Base-by-base conservation (phyloP, 2,797 vertebrate genomes). In the Sebastes matsubarae region DNA sequence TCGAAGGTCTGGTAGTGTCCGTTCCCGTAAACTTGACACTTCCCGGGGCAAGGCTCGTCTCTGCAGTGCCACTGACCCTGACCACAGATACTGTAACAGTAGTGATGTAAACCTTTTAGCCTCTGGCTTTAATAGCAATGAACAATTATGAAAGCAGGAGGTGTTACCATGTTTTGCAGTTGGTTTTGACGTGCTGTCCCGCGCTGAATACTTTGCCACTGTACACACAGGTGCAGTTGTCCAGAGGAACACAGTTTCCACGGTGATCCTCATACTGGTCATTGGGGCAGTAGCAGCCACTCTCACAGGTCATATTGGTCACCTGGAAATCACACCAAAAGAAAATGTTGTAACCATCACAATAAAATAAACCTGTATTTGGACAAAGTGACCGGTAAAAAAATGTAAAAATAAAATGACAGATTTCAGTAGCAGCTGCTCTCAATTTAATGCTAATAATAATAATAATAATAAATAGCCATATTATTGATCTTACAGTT, bases 1-100 rank as follows among this genome's bases (percentile, higher is more conserved):
- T 97, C 97, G 90, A 97, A 97, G 2, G 96, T 97, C 89, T 90
- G 92, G 60, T 95, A 92, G 52, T 97, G 96, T 20, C 97, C 97
- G 25, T 97, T 96, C 55, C 97, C 97, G 27, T 95, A 96, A 67
- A 97, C 94, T 65, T 96, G 95, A 82, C 97, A 97, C 11, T 90
- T 93, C 32, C 93, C 93, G 10, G 94, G 79, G 85, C 97, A 97
- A 1, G 92, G 88, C 30, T 94, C 61, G 9, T 94, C 84, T 5
- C 16, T 80, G 88, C 96, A 97, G 3, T 29, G 65, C 97, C 97
- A 97, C 67, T 90, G 87, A 20, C 96, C 96, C 66, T 90, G 88
- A 57, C 72, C 25, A 52, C 97, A 97, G 25, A 80, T 76, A 68
- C 97, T 97, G 84, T 3, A 71, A 85, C 13, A 60, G 32, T 0